Percentiles rank a stretch among this genome's conserved stretches.
phyloP scores from a whole-genome alignment of 2,113 vertebrate species.

The Tringa solitaria region DNA sequence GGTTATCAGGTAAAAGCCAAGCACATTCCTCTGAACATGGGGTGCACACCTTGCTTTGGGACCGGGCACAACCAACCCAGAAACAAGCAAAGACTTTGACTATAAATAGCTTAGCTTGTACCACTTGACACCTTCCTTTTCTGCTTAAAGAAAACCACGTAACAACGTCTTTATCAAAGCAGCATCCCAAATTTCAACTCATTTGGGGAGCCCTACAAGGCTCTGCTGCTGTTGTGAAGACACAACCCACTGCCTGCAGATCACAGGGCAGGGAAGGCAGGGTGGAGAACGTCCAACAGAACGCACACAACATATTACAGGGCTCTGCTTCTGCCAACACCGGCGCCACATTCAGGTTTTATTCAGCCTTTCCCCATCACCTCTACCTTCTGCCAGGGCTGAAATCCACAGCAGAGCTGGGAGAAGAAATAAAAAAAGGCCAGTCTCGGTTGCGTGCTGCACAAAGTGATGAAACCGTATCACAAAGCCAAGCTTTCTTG shows the following conservation, averaged over 20 bases:
- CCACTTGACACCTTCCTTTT: background rate
- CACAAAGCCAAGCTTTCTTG: background rate
- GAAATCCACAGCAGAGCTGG: background rate
- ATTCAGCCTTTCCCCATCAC: background rate
- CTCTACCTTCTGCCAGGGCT: background rate
- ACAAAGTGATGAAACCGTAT: background rate
- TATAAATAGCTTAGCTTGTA: too few species aligned
- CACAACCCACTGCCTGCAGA: too few species aligned
- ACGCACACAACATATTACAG: accelerated
- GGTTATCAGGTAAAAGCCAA: background rate
- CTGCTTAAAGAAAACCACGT: background rate
- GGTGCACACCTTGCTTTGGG: background rate
- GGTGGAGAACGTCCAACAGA: background rate
- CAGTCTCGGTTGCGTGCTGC: accelerated
- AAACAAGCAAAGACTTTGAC: background rate
- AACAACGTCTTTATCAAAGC: background rate
- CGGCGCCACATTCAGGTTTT: background rate
- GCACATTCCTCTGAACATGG: background rate
- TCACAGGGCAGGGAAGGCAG: too few species aligned
- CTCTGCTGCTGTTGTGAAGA: too few species aligned
- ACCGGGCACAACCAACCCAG: background rate
- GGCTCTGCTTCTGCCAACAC: background rate
- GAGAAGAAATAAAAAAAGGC: background rate
- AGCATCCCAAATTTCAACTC: background rate
- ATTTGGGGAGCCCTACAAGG: background rate